A percentile compares a stretch with the other conserved stretches of the same genome.
Evolutionary conservation across 2,888 invertebrate genomes (phyloP).

Genomic region (Cantharis flavilabris): DNA sequence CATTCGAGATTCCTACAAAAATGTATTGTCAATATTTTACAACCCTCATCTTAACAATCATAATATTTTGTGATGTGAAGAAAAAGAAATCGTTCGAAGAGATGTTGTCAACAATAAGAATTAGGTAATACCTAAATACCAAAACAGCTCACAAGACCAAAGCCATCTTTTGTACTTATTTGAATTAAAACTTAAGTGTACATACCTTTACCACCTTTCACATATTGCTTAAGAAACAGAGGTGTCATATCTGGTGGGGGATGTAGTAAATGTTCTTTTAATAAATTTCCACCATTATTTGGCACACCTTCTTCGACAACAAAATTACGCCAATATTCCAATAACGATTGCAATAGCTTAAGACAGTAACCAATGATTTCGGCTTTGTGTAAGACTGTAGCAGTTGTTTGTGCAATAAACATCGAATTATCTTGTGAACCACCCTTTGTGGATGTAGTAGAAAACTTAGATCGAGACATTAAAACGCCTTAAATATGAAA

Average conservation of each 20-base stretch:
- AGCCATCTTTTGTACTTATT: too few species aligned
- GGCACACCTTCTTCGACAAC: slow-evolving; percentile 52
- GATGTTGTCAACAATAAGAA: too few species aligned
- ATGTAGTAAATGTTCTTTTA: slow-evolving; percentile 81
- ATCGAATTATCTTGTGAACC: slow-evolving; percentile 58
- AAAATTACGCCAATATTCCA: slow-evolving; percentile 76
- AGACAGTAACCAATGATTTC: slow-evolving; percentile 76
- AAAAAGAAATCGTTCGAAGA: too few species aligned
- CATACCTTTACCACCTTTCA: slow-evolving; percentile 65
- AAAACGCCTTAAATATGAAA: slow-evolving; percentile 62
- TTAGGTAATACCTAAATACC: too few species aligned
- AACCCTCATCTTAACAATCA: not conserved
- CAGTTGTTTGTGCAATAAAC: slow-evolving; percentile 72
- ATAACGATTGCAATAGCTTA: slow-evolving; percentile 68
- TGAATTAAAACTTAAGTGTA: not conserved
- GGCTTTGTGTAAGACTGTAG: slow-evolving; percentile 69
- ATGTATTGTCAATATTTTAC: not conserved
- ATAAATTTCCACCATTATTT: slow-evolving; percentile 67
- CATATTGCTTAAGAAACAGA: slow-evolving; percentile 90
- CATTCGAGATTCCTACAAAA: slow-evolving; percentile 73
- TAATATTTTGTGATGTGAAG: too few species aligned
- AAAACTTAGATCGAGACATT: slow-evolving; percentile 74
- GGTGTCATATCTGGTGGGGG: slow-evolving; percentile 94
- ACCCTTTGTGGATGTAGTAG: slow-evolving; percentile 46
- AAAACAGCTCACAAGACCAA: too few species aligned